phyloP scores from a whole-genome alignment of 2,113 vertebrate genomes.

The Nannospalax galili region DNA sequence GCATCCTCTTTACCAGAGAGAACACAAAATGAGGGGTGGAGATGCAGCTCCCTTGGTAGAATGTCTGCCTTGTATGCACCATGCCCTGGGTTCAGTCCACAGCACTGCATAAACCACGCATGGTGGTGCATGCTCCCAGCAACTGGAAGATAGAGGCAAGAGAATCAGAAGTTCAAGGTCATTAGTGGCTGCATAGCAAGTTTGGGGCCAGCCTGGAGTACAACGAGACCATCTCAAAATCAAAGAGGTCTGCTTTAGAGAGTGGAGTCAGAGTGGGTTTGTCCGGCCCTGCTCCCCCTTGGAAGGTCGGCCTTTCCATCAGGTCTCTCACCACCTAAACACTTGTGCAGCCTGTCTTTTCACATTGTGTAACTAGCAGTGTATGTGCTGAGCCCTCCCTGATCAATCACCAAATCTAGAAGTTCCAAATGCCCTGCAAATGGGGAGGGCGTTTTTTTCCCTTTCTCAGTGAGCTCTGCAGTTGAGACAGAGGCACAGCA shows the following conservation, averaged over 20 bases:
- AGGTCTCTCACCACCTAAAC: background rate
- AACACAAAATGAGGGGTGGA: background rate
- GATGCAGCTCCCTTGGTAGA: background rate
- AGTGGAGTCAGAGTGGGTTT: too few species aligned
- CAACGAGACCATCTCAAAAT: too few species aligned
- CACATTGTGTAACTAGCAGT: background rate
- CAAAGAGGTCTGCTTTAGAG: too few species aligned
- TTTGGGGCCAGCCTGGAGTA: background rate
- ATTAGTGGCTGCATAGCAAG: background rate
- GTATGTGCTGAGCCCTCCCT: background rate
- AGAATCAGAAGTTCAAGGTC: background rate
- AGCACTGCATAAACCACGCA: background rate
- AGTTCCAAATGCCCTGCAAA: background rate
- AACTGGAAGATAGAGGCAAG: background rate
- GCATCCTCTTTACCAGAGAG: background rate
- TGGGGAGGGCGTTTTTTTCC: background rate
- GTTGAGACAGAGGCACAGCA: background rate
- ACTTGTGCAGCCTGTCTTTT: background rate
- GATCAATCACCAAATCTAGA: background rate
- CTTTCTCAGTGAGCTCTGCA: background rate
- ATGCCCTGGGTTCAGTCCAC: background rate
- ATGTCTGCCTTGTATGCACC: background rate
- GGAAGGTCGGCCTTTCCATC: fast-evolving
- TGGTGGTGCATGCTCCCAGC: background rate
- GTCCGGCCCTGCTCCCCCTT: fast-evolving